A percentile compares a stretch with the other conserved stretches of the same genome.
Conservation (phyloP, 2,888 invertebrate genomes). For the Stenodema calcarata region DNA sequence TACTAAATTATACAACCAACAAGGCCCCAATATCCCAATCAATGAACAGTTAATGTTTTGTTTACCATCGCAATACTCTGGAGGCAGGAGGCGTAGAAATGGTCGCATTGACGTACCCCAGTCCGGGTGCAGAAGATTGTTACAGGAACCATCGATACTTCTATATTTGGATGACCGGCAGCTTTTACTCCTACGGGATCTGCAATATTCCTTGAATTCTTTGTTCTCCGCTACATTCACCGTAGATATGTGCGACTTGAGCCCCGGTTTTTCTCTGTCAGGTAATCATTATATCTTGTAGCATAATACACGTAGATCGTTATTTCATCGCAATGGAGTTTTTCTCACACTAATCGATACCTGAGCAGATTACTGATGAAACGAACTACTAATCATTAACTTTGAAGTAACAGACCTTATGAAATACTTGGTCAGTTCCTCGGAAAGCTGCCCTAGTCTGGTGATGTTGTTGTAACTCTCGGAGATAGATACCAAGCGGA, state of each 20-base stretch:
- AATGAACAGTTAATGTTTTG: no score
- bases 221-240: neutral
- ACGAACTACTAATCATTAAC: no score
- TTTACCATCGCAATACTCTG: slow-evolving; percentile 77
- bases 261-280: neutral
- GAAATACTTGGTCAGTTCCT: slow-evolving; percentile 21
- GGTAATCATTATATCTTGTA: no score
- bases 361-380: no score
- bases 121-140: slow-evolving; percentile 70
- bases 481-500: neutral
- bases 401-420: neutral
- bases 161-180: slow-evolving; percentile 64
- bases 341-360: no score
- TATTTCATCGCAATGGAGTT: no score
- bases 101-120: slow-evolving; percentile 79
- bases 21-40: neutral
- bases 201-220: slow-evolving; percentile 18
- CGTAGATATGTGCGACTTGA: neutral
- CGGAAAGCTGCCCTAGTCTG: slow-evolving; percentile 10
- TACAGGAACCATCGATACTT: slow-evolving; percentile 77
- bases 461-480: slow-evolving; percentile 10
- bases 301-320: no score
- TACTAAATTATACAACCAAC: no score
- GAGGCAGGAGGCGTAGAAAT: slow-evolving; percentile 74
- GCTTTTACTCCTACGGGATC: neutral